Conservation (phyloP, 1,140 invertebrate genomes). For the Thaumetopoea pityocampa region DNA sequence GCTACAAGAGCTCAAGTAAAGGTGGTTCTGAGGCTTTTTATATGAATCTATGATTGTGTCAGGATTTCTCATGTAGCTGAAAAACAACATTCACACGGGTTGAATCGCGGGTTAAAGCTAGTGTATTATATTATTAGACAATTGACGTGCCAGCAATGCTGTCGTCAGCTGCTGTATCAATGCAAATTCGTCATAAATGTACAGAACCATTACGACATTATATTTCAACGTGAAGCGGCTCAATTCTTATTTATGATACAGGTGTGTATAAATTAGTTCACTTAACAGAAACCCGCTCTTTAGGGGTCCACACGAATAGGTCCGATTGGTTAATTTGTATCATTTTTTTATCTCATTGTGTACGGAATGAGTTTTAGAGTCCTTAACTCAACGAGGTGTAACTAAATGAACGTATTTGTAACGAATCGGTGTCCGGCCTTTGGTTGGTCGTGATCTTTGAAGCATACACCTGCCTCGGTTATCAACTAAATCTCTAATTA, state of each 20-base stretch:
- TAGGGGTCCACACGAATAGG: conserved; percentile 64
- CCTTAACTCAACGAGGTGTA: conserved; percentile 74
- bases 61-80: too few relatives aligned
- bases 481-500: conserved; percentile 56
- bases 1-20: too few relatives aligned
- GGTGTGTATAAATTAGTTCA: conserved; percentile 69
- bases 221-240: conserved; percentile 8
- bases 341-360: conserved; percentile 62
- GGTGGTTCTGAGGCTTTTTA: too few relatives aligned
- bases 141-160: too few relatives aligned
- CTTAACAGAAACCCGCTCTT: conserved; percentile 61
- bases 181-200: too few relatives aligned
- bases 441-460: conserved; percentile 41
- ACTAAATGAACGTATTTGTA: conserved; percentile 71
- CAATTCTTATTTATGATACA: conserved; percentile 61
- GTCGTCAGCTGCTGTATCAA: too few relatives aligned
- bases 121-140: too few relatives aligned
- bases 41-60: too few relatives aligned
- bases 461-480: conserved; percentile 55
- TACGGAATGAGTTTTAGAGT: conserved; percentile 59
- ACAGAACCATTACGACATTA: too few relatives aligned
- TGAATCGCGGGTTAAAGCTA: too few relatives aligned
- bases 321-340: conserved; percentile 67
- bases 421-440: conserved; percentile 65
- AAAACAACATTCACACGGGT: too few relatives aligned